These are phyloP conservation scores for Wiebesia pumilae DNA, from an alignment of 1,140 invertebrate species.

Conservation along the genomic window DNA sequence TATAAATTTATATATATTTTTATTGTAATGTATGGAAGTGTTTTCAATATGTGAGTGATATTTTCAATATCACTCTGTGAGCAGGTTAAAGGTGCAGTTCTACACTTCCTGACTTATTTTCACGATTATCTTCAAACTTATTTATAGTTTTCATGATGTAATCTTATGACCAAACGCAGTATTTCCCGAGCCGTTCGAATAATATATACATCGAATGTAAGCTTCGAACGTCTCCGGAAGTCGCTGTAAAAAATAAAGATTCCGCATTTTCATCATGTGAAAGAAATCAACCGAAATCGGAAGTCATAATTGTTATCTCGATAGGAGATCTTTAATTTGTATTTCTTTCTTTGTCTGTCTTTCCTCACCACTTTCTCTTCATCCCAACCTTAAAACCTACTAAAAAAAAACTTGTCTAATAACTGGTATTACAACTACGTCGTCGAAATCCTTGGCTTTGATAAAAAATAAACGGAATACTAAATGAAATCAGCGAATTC, in stretches of 20 bases:
- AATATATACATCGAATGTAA: background rate
- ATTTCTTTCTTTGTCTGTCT: conserved; percentile 68
- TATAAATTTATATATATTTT: conserved; percentile 39
- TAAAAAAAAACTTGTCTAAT: conserved; percentile 15
- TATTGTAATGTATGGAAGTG: background rate
- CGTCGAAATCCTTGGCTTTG: background rate
- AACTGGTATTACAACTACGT: background rate
- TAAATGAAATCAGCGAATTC: conserved; percentile 29
- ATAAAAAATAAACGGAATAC: background rate
- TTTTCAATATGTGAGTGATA: conserved; percentile 11
- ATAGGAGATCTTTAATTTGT: conserved; percentile 62
- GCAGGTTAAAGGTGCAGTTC: conserved; percentile 55
- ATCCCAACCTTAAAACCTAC: conserved; percentile 28
- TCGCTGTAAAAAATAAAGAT: background rate
- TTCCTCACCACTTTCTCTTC: conserved; percentile 52
- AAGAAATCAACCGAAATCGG: background rate
- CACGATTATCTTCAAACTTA: conserved; percentile 22
- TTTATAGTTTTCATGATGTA: conserved; percentile 20
- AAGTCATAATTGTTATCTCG: conserved; percentile 53
- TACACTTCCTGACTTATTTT: conserved; percentile 38
- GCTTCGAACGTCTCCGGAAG: conserved; percentile 21
- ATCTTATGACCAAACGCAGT: background rate
- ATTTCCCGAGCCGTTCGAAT: conserved; percentile 27
- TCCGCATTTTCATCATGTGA: background rate
- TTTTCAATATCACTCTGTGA: conserved; percentile 32